Evolutionary conservation across 2,113 vertebrate genomes (phyloP), one percentile per base, ranked within the genome.

Genomic region (Elephas maximus): DNA sequence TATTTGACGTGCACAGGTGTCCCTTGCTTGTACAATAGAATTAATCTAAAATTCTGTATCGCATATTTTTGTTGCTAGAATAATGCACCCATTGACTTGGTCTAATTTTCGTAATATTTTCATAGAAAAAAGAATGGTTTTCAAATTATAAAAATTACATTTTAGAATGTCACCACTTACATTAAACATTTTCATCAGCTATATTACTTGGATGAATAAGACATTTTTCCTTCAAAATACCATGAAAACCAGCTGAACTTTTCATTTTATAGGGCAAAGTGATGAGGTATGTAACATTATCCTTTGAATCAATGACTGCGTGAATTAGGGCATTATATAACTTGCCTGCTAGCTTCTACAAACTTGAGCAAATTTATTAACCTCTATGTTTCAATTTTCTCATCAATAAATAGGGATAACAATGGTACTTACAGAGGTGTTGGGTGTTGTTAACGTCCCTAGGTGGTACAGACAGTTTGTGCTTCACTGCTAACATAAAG

Each of bases 41-140:
- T 17, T 82, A 30, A 63, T 94, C 48, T 63, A 2, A 62, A 93
- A 65, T 0, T 76, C 6, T 85, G 3, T 80, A 26, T 57, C 37
- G 30, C 53, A n/a, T 78, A 67, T 65, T 93, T 95, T 96, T 93
- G 21, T 91, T 28, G 20, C 73, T 82, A n/a, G 57, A 89, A 73
- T 91, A 69, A 77, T 48, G 88, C 92, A 94, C 28, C 23, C 11
- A 8, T 90, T 92, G 71, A 83, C 51, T 82, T 95, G 77, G 15
- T 88, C 91, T 90, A 78, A 88, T 77, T 87, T 97, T 90, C 74
- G 41, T 85, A 88, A 84, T 44, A 57, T 44, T 84, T 92, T 93
- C 84, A 41, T 17, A 80, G 73, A 83, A 65, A 88, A 91, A 81
- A 48, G 30, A 94, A n/a, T 79, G 83, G 21, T 93, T 96, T 95